Evolutionary conservation across 2,797 vertebrate genomes (phyloP).

Genomic region (Dendrocincla tyrannina): DNA sequence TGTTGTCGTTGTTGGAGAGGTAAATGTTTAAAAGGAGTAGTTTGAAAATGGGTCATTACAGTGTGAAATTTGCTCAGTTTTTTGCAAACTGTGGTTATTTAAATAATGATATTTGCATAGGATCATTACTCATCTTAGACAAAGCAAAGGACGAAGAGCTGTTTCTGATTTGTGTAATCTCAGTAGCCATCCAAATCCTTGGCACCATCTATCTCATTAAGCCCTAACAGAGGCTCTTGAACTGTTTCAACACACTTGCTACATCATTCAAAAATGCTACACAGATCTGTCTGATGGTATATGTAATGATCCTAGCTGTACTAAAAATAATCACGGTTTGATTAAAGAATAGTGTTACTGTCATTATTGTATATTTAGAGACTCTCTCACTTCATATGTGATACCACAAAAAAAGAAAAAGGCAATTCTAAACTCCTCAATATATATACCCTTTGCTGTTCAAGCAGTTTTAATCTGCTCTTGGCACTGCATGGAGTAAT

Average conservation of each 20-base stretch:
- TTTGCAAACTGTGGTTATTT: conserved; percentile 24
- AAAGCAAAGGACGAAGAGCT: conserved; percentile 14
- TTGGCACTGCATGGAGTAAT: background rate
- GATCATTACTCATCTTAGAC: conserved; percentile 8
- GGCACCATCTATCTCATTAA: conserved; percentile 19
- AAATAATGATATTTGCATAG: conserved; percentile 19
- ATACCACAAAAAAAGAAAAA: background rate
- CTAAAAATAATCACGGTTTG: background rate
- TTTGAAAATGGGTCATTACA: conserved; percentile 3
- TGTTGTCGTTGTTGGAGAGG: background rate
- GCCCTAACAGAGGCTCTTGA: background rate
- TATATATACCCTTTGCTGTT: background rate
- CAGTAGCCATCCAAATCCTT: conserved; percentile 11
- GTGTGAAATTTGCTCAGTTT: background rate
- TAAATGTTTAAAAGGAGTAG: background rate
- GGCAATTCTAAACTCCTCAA: background rate
- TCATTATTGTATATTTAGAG: background rate
- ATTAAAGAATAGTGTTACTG: background rate
- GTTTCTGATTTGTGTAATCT: conserved; percentile 45
- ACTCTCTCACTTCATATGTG: background rate
- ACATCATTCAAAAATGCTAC: conserved; percentile 4
- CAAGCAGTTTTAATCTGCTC: background rate
- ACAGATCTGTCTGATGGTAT: background rate
- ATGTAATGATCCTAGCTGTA: background rate
- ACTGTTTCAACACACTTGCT: conserved; percentile 17